Base-by-base conservation (phyloP, 2,888 invertebrate species). In the Diogma glabrata region DNA sequence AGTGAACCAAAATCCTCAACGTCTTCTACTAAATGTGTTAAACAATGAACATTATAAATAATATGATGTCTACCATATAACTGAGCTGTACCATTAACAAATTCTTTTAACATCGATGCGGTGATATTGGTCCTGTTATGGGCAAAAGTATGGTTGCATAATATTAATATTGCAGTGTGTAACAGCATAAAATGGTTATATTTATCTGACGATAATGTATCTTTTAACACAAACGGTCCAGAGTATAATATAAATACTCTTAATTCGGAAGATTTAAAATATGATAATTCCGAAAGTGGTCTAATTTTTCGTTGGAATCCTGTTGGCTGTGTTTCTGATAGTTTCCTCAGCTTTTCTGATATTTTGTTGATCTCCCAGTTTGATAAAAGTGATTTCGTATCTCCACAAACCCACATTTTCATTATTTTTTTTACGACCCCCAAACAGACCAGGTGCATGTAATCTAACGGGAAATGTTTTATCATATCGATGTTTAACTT, bases 251-350 rank as follows among this genome's bases (percentile, higher is more conserved):
- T 23, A 17, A 45, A 45, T 5, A 24, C 23, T 45, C 45, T 16
- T 9, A 30, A 47, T 10, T 47, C 47, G 4, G 58, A 53, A 54
- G 17, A n/a, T n/a, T n/a, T n/a, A n/a, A n/a, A n/a, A n/a, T n/a
- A n/a, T n/a, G n/a, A n/a, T n/a, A 56, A 43, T 20, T 56, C 56
- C 26, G 52, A 16, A 9, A 61, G 52, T 20, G 43, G 40, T 53
- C 58, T 52, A 24, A 58, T 58, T 51, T 51, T 49, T 53, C 58
- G 46, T 36, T 54, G 53, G 56, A 60, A 60, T 54, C 59, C 60
- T 28, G 28, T 30, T 16, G 57, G 55, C 16, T 56, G 54, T 14
- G 24, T 48, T 23, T 23, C 17, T 19, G 50, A 43, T 40, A 50
- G 10, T n/a, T n/a, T n/a, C n/a, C n/a, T n/a, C n/a, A n/a, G n/a